Evolutionary conservation across 2,888 invertebrate species (phyloP).

Genomic region (Cantharis lateralis): DNA sequence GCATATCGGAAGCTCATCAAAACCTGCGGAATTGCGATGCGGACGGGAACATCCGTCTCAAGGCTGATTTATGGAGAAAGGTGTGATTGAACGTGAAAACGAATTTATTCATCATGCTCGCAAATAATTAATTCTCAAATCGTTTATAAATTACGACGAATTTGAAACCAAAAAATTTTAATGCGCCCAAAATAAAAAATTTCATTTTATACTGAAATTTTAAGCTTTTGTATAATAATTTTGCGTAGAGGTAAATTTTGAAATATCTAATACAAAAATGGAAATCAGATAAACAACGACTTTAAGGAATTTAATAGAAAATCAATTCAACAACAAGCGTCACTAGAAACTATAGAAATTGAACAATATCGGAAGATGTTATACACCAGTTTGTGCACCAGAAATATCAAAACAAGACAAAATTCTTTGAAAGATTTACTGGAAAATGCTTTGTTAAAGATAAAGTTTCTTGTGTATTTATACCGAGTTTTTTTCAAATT

Average conservation of each 20-base stretch:
- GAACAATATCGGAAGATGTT: no score
- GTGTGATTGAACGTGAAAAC: conserved; percentile 29
- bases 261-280: no score
- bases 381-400: no score
- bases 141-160: conserved; percentile 4
- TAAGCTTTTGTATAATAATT: no score
- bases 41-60: conserved; percentile 48
- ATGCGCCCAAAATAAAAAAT: background rate
- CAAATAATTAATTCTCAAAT: conserved; percentile 28
- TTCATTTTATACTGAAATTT: background rate
- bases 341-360: no score
- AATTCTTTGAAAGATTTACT: no score
- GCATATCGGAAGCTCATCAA: conserved; percentile 55
- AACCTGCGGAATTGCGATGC: conserved; percentile 51
- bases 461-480: no score
- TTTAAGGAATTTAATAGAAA: background rate
- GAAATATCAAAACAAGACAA: no score
- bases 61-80: conserved; percentile 45
- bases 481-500: no score
- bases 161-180: background rate
- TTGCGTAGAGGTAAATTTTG: no score
- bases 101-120: conserved; percentile 22
- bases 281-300: background rate
- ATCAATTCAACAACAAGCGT: no score
- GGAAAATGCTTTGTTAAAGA: no score